phyloP scores from a whole-genome alignment of 1,140 invertebrate species.

The Ceratitis capitata region DNA sequence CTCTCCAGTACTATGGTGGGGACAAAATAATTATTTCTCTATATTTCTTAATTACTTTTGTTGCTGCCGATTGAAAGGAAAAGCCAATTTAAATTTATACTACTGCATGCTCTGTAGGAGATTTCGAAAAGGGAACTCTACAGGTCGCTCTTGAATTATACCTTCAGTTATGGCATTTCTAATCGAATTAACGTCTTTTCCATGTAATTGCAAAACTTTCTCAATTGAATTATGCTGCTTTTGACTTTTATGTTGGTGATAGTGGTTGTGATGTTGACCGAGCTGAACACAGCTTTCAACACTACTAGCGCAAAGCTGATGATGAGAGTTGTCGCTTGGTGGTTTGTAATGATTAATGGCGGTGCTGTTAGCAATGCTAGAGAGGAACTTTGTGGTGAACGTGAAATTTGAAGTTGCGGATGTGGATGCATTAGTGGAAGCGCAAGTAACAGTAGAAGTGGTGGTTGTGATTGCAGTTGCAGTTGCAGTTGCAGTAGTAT shows the following conservation, averaged over 20 bases:
- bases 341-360: background rate
- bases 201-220: background rate
- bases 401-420: background rate
- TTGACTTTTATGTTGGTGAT: background rate
- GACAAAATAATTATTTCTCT: no score
- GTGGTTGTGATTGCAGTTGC: background rate
- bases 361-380: background rate
- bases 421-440: no score
- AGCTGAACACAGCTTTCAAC: background rate
- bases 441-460: background rate
- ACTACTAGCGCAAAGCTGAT: background rate
- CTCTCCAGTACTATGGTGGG: no score
- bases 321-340: background rate
- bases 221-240: background rate
- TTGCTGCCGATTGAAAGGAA: background rate
- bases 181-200: background rate
- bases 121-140: background rate
- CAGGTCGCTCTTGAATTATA: background rate
- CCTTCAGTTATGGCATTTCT: conserved; percentile 13
- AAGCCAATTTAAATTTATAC: background rate
- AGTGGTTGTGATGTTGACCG: background rate
- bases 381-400: background rate
- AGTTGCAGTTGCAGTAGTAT: background rate
- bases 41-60: no score
- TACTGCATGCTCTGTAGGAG: background rate